phyloP scores from a whole-genome alignment of 2,797 vertebrate species.

The Petrocephalus schoutedeni region DNA sequence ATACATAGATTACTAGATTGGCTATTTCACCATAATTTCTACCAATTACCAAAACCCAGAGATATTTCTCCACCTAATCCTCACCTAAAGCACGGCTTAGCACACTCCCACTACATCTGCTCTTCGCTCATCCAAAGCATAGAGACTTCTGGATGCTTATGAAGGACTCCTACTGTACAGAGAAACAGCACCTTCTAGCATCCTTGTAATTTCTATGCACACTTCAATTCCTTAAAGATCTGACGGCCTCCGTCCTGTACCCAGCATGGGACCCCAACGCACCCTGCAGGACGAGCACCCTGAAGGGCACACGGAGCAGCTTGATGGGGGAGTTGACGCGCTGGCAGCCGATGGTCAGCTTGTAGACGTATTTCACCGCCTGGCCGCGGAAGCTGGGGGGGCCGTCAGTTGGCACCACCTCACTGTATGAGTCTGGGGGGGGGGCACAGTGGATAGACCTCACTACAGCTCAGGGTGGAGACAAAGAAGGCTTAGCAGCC shows the following conservation, averaged over 20 bases:
- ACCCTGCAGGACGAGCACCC: slow-evolving; percentile 91
- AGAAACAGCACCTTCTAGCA: neutral
- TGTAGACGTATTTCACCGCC: slow-evolving; percentile 94
- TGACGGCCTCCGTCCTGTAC: neutral
- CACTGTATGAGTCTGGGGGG: slow-evolving; percentile 83
- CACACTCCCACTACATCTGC: neutral
- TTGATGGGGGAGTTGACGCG: slow-evolving; percentile 97
- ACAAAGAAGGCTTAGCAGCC: neutral
- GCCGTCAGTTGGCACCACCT: slow-evolving; percentile 79
- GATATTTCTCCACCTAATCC: neutral
- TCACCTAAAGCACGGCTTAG: neutral
- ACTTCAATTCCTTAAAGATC: neutral
- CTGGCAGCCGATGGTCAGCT: slow-evolving; percentile 95
- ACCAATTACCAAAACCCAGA: neutral
- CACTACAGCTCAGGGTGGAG: neutral
- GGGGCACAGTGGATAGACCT: neutral
- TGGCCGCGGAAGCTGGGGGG: slow-evolving; percentile 95
- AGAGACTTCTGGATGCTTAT: neutral
- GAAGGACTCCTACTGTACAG: neutral
- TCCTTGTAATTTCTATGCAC: neutral
- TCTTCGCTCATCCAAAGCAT: neutral
- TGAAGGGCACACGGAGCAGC: slow-evolving; percentile 89
- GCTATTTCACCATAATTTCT: neutral
- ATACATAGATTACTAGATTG: too few species aligned
- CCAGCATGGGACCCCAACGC: slow-evolving; percentile 27